Evolutionary conservation across 1,140 invertebrate species (phyloP).

Genomic region (Ceratina australensis): DNA sequence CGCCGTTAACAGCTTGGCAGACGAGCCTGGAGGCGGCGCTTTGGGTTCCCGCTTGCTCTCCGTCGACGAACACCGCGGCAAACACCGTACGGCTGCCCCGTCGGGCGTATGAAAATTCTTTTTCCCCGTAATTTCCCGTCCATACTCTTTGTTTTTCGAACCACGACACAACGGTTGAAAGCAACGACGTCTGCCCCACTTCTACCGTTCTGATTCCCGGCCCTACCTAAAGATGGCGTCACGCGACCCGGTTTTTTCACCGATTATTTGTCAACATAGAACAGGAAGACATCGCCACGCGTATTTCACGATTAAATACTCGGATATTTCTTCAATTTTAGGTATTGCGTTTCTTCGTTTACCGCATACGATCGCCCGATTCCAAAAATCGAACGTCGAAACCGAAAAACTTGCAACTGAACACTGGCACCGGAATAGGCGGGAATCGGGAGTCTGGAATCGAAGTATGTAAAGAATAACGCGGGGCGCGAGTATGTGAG

Average conservation of each 20-base stretch:
- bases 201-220: constrained; percentile 7
- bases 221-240: constrained; percentile 58
- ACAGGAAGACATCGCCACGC: no score
- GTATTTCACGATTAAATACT: constrained; percentile 18
- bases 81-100: not conserved
- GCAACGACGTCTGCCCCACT: constrained; percentile 38
- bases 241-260: constrained; percentile 29
- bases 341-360: no score
- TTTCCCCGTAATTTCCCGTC: constrained; percentile 49
- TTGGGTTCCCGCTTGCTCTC: constrained; percentile 37
- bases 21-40: constrained; percentile 71
- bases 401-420: no score
- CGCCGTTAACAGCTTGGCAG: constrained; percentile 77
- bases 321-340: not conserved
- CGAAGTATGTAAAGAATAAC: no score
- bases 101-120: constrained; percentile 20
- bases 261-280: constrained; percentile 63
- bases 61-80: constrained; percentile 16
- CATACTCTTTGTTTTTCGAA: constrained; percentile 25
- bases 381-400: no score
- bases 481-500: no score
- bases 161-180: constrained; percentile 34
- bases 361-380: no score
- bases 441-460: no score
- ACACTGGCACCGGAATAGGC: no score